Base-by-base conservation (phyloP, 1,140 invertebrate genomes). In the Chironomus striatipennis region DNA sequence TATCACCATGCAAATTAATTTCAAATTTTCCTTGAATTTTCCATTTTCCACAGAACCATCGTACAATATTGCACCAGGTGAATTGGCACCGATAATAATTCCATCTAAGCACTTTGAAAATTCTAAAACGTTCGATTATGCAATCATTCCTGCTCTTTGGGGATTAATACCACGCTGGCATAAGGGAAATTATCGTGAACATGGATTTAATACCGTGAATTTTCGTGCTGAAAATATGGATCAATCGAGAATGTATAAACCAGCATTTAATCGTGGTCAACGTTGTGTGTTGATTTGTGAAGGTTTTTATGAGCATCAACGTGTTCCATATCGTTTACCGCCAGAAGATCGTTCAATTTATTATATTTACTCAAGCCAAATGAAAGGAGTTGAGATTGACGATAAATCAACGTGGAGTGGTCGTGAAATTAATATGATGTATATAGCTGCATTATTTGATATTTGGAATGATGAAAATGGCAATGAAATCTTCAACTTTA, bases 281-380 rank as follows among this genome's bases (percentile, higher is more conserved):
- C 86, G 93, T 77, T 96, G 93, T 84, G 85, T 94, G 20, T 84
- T 95, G 15, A 77, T 95, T 20, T 89, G 87, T 76, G 91, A 95
- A 83, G 93, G 93, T 3, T 95, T 92, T 80, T 96, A 92, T 83
- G 93, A 96, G 83, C 95, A 93, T 93, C 88, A 94, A 81, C 90
- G 89, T 12, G 86, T 85, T n/a, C 83, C 85, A 78, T 86, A 86
- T 76, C 77, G 78, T 3, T 94, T 93, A 79, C 90, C 92, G 80
- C 90, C 93, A 0, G 81, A 81, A 0, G 80, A 81, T n/a, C 75
- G 81, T 4, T 78, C 78, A n/a, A 80, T 78, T 2, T 94, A 91
- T 82, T 90, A 90, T 75, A 89, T 96, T 75, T 91, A 91, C 82
- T 83, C 87, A 70, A 84, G 86, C 67, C 88, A 91, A 80, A 77